These are phyloP conservation scores for Amyelois transitella DNA, from an alignment of 1,140 invertebrate species.

Conservation along the genomic window DNA sequence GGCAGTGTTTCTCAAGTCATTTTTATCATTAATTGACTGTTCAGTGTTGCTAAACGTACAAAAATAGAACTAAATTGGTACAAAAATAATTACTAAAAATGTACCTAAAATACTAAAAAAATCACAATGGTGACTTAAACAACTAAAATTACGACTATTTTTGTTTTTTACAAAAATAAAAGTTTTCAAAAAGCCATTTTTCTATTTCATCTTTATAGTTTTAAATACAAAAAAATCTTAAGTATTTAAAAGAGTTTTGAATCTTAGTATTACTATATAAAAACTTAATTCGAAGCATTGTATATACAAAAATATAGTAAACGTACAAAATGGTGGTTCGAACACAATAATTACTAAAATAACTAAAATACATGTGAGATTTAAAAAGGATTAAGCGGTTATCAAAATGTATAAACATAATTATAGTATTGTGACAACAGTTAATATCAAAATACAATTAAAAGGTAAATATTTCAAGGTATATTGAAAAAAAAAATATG, in stretches of 20 bases:
- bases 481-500: not conserved
- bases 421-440: too few relatives aligned
- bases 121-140: constrained; percentile 61
- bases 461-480: not conserved
- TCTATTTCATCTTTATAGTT: not conserved
- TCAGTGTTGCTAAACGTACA: not conserved
- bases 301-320: constrained; percentile 57
- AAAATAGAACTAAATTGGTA: constrained; percentile 40
- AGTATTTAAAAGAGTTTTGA: not conserved
- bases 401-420: too few relatives aligned
- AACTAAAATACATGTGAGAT: not conserved
- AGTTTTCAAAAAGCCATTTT: not conserved
- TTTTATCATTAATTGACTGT: constrained; percentile 30
- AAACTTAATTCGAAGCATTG: constrained; percentile 22
- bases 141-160: constrained; percentile 28
- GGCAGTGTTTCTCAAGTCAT: constrained; percentile 39
- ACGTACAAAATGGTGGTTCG: constrained; percentile 47
- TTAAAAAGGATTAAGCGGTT: not conserved
- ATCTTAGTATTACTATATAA: constrained; percentile 2
- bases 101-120: constrained; percentile 46
- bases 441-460: too few relatives aligned
- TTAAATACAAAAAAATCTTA: not conserved
- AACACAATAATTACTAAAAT: constrained; percentile 41
- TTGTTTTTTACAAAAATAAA: not conserved
- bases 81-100: constrained; percentile 58